Percentiles rank a stretch among this genome's conserved stretches.
Conservation (phyloP, 2,888 invertebrate genomes). For the Dione juno region DNA sequence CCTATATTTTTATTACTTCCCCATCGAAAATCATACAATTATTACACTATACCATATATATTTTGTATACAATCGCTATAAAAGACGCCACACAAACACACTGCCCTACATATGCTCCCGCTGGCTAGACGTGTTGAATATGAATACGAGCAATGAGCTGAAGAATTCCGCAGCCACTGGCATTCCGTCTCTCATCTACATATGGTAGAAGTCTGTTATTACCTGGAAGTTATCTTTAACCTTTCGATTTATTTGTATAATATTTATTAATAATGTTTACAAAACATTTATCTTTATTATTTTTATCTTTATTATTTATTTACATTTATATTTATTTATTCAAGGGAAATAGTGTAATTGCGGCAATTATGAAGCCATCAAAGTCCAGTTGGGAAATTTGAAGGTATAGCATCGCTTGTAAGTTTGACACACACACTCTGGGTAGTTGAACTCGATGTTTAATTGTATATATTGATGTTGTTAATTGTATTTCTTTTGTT, state of each 20-base stretch:
- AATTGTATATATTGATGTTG: too few relatives aligned
- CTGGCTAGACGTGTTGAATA: slow-evolving; percentile 45
- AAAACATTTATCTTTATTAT: too few relatives aligned
- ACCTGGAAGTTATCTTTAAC: slow-evolving; percentile 4
- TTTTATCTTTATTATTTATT: too few relatives aligned
- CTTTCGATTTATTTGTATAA: neutral
- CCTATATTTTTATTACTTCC: too few relatives aligned
- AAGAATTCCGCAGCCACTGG: slow-evolving; percentile 43
- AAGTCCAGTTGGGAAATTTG: neutral
- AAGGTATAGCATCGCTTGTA: neutral
- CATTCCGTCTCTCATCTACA: slow-evolving; percentile 23
- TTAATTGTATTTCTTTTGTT: too few relatives aligned
- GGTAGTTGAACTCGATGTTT: too few relatives aligned
- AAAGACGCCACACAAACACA: slow-evolving; percentile 16
- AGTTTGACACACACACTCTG: neutral
- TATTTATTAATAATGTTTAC: neutral
- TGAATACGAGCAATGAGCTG: slow-evolving; percentile 48
- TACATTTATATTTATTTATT: too few relatives aligned
- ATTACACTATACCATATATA: neutral
- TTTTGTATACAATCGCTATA: slow-evolving; percentile 24
- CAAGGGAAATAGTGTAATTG: neutral
- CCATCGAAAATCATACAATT: too few relatives aligned
- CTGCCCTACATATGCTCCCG: slow-evolving; percentile 42
- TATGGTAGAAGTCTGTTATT: slow-evolving; percentile 16
- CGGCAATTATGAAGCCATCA: neutral